Conservation (phyloP, 1,140 invertebrate genomes). For the Ips nitidus region DNA sequence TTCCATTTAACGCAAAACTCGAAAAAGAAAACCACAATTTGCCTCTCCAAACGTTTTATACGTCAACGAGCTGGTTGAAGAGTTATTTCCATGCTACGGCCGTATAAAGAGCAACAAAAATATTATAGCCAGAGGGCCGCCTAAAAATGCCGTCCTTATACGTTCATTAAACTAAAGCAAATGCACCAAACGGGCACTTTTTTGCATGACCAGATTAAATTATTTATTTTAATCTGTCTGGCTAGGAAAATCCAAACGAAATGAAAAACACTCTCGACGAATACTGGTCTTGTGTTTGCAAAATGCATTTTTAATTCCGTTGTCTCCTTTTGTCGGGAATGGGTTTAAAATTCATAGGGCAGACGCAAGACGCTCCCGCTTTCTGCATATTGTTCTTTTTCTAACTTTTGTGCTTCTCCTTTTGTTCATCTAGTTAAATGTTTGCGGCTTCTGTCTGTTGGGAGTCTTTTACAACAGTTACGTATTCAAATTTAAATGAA, state of each 20-base stretch:
- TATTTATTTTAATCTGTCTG: constrained; percentile 3
- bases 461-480: too few species aligned
- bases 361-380: neutral
- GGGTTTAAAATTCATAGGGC: constrained; percentile 3
- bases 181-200: neutral
- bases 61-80: too few species aligned
- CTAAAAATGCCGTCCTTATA: neutral
- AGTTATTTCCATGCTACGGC: too few species aligned
- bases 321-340: neutral
- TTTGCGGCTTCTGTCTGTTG: too few species aligned
- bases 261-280: neutral
- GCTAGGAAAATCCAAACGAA: constrained; percentile 2
- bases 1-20: neutral
- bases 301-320: constrained; percentile 6
- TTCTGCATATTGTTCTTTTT: constrained; percentile 1
- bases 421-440: too few species aligned
- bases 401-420: too few species aligned
- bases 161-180: neutral
- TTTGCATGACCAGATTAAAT: neutral
- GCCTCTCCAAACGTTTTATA: too few species aligned
- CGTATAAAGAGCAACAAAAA: neutral
- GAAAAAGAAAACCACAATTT: too few species aligned
- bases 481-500: too few species aligned
- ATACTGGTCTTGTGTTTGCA: constrained; percentile 2
- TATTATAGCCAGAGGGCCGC: neutral